Conservation (phyloP, 1,140 invertebrate species). For the Lasioglossum albipes region DNA sequence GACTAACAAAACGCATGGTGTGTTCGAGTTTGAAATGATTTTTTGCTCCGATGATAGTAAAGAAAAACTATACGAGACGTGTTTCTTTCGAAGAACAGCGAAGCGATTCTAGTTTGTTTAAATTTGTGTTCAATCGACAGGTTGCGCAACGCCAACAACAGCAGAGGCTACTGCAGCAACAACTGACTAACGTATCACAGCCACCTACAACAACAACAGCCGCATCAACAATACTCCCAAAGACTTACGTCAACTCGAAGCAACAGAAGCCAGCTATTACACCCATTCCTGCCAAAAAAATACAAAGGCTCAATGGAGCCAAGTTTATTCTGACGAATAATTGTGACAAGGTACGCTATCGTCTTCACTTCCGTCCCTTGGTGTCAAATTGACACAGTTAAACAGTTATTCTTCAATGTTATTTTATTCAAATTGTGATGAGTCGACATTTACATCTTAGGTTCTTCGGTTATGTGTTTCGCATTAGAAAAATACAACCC, state of each 20-base stretch:
- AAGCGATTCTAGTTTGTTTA: neutral
- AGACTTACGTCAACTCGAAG: conserved; percentile 77
- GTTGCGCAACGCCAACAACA: conserved; percentile 84
- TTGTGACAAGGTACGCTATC: conserved; percentile 74
- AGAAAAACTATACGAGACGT: neutral
- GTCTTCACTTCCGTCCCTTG: neutral
- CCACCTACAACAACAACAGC: conserved; percentile 74
- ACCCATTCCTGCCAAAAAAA: conserved; percentile 75
- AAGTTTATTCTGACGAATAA: conserved; percentile 78
- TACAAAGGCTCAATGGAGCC: conserved; percentile 78
- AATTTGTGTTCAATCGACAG: conserved; percentile 67
- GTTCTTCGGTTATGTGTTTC: no score
- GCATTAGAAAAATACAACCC: no score
- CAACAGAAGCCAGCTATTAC: conserved; percentile 76
- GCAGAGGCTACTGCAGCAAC: conserved; percentile 82
- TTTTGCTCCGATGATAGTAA: neutral
- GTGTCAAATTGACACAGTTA: no score
- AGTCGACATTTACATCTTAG: no score
- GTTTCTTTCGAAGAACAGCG: neutral
- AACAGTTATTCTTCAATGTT: no score
- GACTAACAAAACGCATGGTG: conserved; percentile 70
- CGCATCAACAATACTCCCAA: conserved; percentile 70
- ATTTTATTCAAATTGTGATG: no score
- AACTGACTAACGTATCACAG: conserved; percentile 72
- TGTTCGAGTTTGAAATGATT: conserved; percentile 40